Evolutionary conservation across 1,140 invertebrate species (phyloP), one percentile per base, ranked within the genome.

Genomic region (Wiebesia pumilae): DNA sequence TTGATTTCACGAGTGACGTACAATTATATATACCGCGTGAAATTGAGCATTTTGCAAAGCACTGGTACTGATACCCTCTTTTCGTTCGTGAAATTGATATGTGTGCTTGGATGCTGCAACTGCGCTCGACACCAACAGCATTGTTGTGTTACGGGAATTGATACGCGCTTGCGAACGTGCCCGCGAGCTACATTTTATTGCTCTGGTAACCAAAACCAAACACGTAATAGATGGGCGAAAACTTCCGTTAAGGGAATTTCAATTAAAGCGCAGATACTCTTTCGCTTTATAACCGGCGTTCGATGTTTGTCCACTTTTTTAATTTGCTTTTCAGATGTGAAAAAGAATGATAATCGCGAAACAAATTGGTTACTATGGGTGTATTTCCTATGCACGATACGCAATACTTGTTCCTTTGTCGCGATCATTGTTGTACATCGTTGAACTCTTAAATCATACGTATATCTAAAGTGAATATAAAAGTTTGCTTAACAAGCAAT

Each of bases 61-160:
- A 19, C 0, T 43, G 38, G 73, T 30, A 9, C 24, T 16, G 24
- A 24, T 1, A 24, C 14, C 35, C 30, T 38, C 35, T 75, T 21
- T 84, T 77, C 30, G 6, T 33, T 14, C 51, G 19, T n/a, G 82
- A 43, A 78, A 78, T 84, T 65, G 73, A 84, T 84, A 84, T 69
- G 65, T 85, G 83, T 79, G 33, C 69, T 75, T 84, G 47, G 83
- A 58, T 58, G 58, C 73, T 58, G 83, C 12, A 35, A 77, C 33
- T n/a, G 24, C 27, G 69, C n/a, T 14, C 6, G 6, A 19, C 16
- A 27, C 62, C 27, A 30, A 30, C 19, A 6, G 79, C 33, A 81
- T 40, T 81, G 62, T 69, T 69, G n/a, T 51, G 16, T 69, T 21
- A 16, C 19, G 27, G 71, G 27, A 82, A 69, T 43, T 27, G 77